A percentile compares a stretch with the other conserved stretches of the same genome.
Evolutionary conservation across 2,113 vertebrate species (phyloP).

Genomic region (Plestiodon gilberti): DNA sequence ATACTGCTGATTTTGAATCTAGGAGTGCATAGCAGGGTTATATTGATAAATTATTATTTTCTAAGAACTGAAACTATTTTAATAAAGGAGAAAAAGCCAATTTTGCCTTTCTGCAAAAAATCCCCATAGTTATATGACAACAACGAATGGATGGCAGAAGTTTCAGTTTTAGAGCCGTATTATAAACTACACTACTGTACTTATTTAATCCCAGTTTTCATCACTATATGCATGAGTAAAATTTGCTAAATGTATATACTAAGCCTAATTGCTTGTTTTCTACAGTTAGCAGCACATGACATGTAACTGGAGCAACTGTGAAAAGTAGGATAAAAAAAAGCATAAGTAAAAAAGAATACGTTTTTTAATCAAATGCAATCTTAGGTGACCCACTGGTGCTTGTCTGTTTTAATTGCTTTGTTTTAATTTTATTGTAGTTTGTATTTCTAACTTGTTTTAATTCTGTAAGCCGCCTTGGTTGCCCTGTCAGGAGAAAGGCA

Average conservation of each 20-base stretch:
- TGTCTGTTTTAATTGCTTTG: no score
- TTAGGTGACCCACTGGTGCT: no score
- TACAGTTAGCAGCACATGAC: not conserved
- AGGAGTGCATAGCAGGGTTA: conserved; percentile 5
- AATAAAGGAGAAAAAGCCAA: not conserved
- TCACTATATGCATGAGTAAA: not conserved
- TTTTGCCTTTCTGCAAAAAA: not conserved
- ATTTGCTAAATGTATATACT: not conserved
- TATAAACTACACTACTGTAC: conserved; percentile 13
- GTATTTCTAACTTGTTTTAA: no score
- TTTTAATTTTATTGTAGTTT: no score
- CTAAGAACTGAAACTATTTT: not conserved
- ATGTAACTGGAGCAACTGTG: no score
- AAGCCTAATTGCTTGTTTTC: not conserved
- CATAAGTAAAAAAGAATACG: no score
- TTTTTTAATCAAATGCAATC: no score
- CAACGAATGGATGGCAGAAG: not conserved
- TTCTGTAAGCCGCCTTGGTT: no score
- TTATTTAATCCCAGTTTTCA: conserved; percentile 10
- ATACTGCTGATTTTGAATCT: conserved; percentile 14
- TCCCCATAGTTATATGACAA: not conserved
- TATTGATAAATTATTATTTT: not conserved
- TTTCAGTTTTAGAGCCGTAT: not conserved
- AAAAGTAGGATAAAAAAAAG: no score
- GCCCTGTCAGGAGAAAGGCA: no score